Percentiles rank a stretch among this genome's conserved stretches.
Evolutionary conservation across 2,888 invertebrate species (phyloP).

Genomic region (Netelia melanura): DNA sequence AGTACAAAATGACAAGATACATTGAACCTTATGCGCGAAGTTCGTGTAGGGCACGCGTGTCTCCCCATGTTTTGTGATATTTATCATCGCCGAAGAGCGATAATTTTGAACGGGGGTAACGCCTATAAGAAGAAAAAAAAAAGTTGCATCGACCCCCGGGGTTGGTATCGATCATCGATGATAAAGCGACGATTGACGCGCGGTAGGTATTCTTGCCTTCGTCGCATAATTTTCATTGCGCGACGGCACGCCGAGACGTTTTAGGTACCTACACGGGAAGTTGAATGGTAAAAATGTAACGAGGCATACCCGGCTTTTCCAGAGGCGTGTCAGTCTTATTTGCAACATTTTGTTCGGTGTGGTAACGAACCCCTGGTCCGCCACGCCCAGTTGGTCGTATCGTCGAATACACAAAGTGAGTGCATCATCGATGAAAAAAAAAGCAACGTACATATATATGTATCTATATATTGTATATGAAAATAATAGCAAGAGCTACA

Average conservation of each 20-base stretch:
- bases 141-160: not conserved
- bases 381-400: slow-evolving; percentile 76
- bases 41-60: slow-evolving; percentile 17
- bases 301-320: slow-evolving; percentile 4
- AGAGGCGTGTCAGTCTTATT: slow-evolving; percentile 72
- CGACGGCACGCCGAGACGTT: not conserved
- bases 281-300: not conserved
- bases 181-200: not conserved
- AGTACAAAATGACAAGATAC: no score
- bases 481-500: slow-evolving; percentile 43
- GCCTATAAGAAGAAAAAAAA: not conserved
- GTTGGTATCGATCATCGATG: not conserved
- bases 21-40: no score
- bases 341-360: slow-evolving; percentile 72
- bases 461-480: not conserved
- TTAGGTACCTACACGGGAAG: not conserved
- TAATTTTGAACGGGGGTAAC: not conserved
- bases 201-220: not conserved
- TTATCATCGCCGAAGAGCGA: not conserved
- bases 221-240: not conserved
- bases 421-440: slow-evolving; percentile 68
- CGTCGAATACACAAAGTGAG: not conserved
- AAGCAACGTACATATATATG: not conserved
- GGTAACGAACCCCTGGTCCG: slow-evolving; percentile 53
- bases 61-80: not conserved